Evolutionary conservation across 1,140 invertebrate species (phyloP).

Genomic region (Drosophila kepulauana): DNA sequence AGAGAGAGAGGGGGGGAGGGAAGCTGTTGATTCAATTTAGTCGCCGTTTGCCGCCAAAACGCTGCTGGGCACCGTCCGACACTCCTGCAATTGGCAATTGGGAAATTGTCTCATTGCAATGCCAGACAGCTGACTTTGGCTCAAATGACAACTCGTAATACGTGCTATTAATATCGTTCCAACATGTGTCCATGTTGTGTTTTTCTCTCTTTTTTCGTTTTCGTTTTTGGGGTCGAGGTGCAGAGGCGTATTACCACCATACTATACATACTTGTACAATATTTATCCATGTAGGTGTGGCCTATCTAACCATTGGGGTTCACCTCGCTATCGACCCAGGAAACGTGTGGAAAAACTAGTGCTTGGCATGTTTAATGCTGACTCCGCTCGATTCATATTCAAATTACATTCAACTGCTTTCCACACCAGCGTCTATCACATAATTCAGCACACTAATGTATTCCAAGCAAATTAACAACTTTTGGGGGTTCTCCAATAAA

Average conservation of each 20-base stretch:
- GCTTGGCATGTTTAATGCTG: conserved; percentile 1
- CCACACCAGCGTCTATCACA: background rate
- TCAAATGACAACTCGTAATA: conserved; percentile 83
- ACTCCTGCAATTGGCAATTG: conserved; percentile 57
- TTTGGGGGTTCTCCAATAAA: too few relatives aligned
- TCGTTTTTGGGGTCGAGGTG: conserved; percentile 8
- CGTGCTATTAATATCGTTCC: conserved; percentile 71
- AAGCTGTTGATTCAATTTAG: conserved; percentile 77
- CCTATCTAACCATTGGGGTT: conserved; percentile 1
- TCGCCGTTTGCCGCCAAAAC: conserved; percentile 21
- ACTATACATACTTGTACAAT: background rate
- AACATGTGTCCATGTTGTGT: conserved; percentile 28
- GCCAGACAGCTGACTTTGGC: conserved; percentile 67
- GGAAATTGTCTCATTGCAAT: conserved; percentile 80
- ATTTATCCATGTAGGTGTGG: conserved; percentile 17
- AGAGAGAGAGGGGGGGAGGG: too few relatives aligned
- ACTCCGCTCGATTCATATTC: background rate
- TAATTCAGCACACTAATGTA: too few relatives aligned
- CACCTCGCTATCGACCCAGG: background rate
- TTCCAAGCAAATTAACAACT: too few relatives aligned
- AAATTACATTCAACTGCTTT: background rate
- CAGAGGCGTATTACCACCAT: conserved; percentile 7
- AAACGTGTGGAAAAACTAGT: conserved; percentile 1
- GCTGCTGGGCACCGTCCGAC: conserved; percentile 33
- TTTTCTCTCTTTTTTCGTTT: background rate